Evolutionary conservation across 1,140 invertebrate species (phyloP), one percentile per base, ranked within the genome.

Genomic region (Pogonomyrmex barbatus): DNA sequence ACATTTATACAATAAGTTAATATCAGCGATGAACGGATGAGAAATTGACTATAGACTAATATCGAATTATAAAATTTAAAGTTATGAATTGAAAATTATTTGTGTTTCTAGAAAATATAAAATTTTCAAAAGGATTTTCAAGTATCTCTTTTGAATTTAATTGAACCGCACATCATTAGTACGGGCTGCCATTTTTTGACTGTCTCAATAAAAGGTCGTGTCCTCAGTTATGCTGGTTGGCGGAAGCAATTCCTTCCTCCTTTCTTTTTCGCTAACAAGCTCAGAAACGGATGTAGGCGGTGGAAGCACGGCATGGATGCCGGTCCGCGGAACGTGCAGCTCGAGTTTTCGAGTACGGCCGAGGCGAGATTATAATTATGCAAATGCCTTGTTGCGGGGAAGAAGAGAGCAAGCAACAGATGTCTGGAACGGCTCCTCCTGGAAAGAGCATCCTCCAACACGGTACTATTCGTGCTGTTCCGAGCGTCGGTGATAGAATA

Each of bases 301-400:
- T 60, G 68, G 42, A 47, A 65, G 30, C 60, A 83, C 12, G 5
- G 30, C 52, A 33, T 24, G 71, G 75, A 75, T 60, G 71, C 47
- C 50, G 77, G 42, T 12, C 73, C 56, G 62, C 50, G 81, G 39
- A 68, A 70, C 86, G 86, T 82, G 79, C 68, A 86, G 73, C 87
- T 33, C 60, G 89, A 86, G 86, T 89, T 91, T 91, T 89, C 86
- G 89, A 91, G 91, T n/a, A 87, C 88, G 84, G 88, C 78, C 88
- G 90, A 83, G 86, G 90, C 89, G 90, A 90, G 90, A 91, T 91
- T 91, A 91, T 91, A 91, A 91, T 91, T 91, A 91, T 91, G 91
- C 91, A 91, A 91, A 91, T 91, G 91, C 82, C 85, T 87, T 90
- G 90, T 91, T 91, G 90, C 90, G 89, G 87, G 47, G 85, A 89